Evolutionary conservation across 2,113 vertebrate species (phyloP), one percentile per base, ranked within the genome.

Genomic region (Ancistrus triradiatus): DNA sequence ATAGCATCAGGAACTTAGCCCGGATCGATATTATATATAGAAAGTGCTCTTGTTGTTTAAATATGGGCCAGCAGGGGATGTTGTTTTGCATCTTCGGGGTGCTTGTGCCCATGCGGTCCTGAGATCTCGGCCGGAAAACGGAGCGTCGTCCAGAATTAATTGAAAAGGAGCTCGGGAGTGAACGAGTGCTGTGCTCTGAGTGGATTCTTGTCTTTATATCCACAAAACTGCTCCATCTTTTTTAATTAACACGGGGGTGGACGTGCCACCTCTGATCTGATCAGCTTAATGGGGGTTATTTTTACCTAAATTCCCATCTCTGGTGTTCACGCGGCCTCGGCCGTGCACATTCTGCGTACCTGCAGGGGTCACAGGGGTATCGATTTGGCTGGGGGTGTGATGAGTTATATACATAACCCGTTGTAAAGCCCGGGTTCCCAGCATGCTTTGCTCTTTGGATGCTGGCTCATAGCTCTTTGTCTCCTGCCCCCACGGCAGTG

Each of bases 361-460:
- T 31, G 3, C 27, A 31, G 27, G 22, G 21, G 19, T 49, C 47
- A 49, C 21, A 24, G 21, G 9, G 8, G 11, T 8, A 21, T 10
- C 7, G 19, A n/a, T 51, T 42, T 5, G 7, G 2, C 11, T 15
- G 38, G 38, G 48, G 24, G 24, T 24, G 53, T 14, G 22, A 17
- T 44, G 31, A 35, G 62, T 55, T n/a, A 11, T 40, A 4, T 44
- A 48, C 35, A 38, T 44, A 55, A 35, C 27, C 40, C 7, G 19
- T 15, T 25, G 28, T 66, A 27, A 49, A 51, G 50, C 52, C 50
- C 43, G 18, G 33, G 57, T 51, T 66, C 58, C 58, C 63, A 68
- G 67, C 25, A 52, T 57, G 50, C 56, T 49, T 21, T 19, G 44
- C 50, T 62, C 61, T 55, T 31, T 31, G 27, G 27, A 31, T 7